These are phyloP conservation scores for Enhydra lutris DNA, from an alignment of 2,113 vertebrate genomes.

Conservation along the genomic window DNA sequence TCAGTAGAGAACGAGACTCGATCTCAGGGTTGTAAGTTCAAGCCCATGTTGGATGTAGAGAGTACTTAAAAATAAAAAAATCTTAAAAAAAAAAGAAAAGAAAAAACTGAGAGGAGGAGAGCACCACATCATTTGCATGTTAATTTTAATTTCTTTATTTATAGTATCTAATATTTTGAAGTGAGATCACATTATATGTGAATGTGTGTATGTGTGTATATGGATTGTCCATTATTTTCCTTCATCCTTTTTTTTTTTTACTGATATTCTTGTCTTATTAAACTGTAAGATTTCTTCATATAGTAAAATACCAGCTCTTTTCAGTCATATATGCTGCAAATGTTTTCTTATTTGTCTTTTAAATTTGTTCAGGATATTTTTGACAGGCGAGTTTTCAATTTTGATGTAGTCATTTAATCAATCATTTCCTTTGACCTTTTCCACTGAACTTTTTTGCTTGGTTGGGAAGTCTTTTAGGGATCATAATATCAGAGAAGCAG, in stretches of 20 bases:
- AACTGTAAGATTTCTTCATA: background rate
- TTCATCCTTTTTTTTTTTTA: background rate
- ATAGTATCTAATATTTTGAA: background rate
- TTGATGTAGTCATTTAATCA: background rate
- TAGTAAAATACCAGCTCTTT: background rate
- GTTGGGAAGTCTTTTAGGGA: background rate
- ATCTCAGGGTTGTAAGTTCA: background rate
- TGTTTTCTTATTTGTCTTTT: background rate
- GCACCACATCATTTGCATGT: background rate
- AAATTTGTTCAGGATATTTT: background rate
- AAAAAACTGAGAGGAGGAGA: background rate
- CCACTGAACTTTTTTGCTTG: background rate
- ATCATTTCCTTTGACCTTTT: constrained; percentile 35
- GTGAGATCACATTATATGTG: background rate
- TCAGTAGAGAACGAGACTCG: background rate
- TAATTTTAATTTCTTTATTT: constrained; percentile 2
- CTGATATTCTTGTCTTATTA: background rate
- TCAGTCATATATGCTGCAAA: background rate
- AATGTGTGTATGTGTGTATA: background rate
- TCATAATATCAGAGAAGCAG: background rate
- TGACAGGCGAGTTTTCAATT: background rate
- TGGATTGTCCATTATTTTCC: background rate
- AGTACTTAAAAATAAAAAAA: background rate
- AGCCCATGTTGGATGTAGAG: background rate
- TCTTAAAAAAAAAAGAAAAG: background rate